Base-by-base conservation (phyloP, 2,888 invertebrate species). In the Drosophila emarginata region DNA sequence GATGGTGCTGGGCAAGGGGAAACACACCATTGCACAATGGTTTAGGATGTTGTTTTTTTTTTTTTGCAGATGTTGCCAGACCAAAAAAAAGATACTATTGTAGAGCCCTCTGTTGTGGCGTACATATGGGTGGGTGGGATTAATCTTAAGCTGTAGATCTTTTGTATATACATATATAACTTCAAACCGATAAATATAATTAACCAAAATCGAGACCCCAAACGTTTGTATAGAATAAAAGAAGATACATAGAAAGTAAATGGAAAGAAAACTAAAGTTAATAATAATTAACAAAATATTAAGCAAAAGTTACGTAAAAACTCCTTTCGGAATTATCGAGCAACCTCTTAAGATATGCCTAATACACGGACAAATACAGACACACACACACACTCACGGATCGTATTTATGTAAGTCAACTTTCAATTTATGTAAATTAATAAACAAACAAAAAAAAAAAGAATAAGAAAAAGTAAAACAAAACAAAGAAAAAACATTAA, bases 331-430 rank as follows among this genome's bases (percentile, higher is more conserved):
- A 59, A 67, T 69, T 72, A 72, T 74, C 73, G 69, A 73, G 67
- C 36, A 78, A 77, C 74, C 74, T 82, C 75, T 77, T 64, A 67
- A 39, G 65, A 78, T 75, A 78, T 77, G 78, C 78, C 77, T 76
- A 76, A 69, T 64, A 65, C 50, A 58, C 37, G 39, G 14, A 59
- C n/a, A n/a, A 18, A 12, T n/a, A 18, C 12, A 12, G 14, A 12
- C 4, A 18, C 15, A 58, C 14, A 59, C 11, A 65, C 15, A 61
- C 36, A 61, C 32, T n/a, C 9, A 15, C 18, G 60, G 61, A 64
- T 36, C 52, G 11, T 39, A 62, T 26, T 58, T 52, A 23, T 51
- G 60, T 76, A 76, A 76, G 69, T 32, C 62, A 21, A 21, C 40
- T 32, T 32, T 36, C 18, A 56, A 56, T 45, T 45, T 45, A 18